phyloP scores from a whole-genome alignment of 92 coral and sea anemone species.

The Montipora capitata region DNA sequence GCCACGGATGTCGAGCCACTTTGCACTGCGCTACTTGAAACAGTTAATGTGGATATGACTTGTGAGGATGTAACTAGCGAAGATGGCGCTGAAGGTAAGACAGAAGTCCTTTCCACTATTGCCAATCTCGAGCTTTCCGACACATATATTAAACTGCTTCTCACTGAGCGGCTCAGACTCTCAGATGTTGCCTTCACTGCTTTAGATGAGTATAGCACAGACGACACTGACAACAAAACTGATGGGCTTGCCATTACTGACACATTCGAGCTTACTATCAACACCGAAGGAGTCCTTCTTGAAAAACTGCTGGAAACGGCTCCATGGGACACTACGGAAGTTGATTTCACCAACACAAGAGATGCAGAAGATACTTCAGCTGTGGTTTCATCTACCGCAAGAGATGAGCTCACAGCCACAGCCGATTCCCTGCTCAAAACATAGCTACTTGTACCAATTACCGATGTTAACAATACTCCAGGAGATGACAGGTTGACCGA shows the following conservation, averaged over 20 bases:
- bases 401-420: too few relatives aligned
- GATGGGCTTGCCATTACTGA: too few relatives aligned
- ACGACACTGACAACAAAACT: not conserved
- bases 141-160: not conserved
- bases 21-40: not conserved
- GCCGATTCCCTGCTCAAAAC: too few relatives aligned
- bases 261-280: too few relatives aligned
- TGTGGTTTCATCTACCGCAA: too few relatives aligned
- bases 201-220: constrained; percentile 9
- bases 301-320: too few relatives aligned
- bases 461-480: too few relatives aligned
- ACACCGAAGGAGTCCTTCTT: not conserved
- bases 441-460: too few relatives aligned
- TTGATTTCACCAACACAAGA: too few relatives aligned
- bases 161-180: not conserved
- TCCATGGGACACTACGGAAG: too few relatives aligned
- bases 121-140: not conserved
- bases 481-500: too few relatives aligned
- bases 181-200: not conserved
- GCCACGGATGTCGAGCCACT: not conserved
- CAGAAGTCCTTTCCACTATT: not conserved
- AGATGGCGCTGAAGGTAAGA: not conserved
- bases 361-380: too few relatives aligned
- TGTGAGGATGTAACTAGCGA: not conserved
- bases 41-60: not conserved